Evolutionary conservation across 2,797 vertebrate genomes (phyloP), one percentile per base, ranked within the genome.

Genomic region (Trachurus trachurus): DNA sequence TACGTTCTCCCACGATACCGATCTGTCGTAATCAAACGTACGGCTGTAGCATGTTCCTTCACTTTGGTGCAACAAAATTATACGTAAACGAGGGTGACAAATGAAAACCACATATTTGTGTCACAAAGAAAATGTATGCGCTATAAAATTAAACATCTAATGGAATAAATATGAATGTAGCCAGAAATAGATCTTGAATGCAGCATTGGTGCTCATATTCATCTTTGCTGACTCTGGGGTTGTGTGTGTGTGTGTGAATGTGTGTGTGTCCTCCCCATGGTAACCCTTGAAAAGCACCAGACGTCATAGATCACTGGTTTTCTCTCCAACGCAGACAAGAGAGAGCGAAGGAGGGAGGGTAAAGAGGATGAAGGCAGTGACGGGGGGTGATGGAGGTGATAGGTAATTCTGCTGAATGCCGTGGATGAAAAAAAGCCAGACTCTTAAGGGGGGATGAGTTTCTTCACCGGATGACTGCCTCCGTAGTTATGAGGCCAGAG

Each of bases 241-340:
- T 67, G 49, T 76, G 71, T 64, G 58, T 50, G 21, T 52, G 49
- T 62, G 56, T 31, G 47, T 54, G 17, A 15, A 40, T 4, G 4
- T 40, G 34, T 56, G 42, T 73, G 74, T 15, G 10, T 70, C 62
- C 39, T 81, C 64, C 76, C 79, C 63, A 68, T 75, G 67, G 86
- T 81, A 89, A 90, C 83, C 73, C 80, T 78, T 82, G 64, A 88
- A 77, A 74, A 90, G 67, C 67, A 68, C 50, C 71, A 87, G 81
- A 81, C 44, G 60, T 89, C 84, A 88, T 64, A 91, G 82, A 84
- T 85, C 74, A 85, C 71, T 66, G 86, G 52, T 69, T 89, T 80
- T 78, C 80, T 68, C 82, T 72, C 69, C 34, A 37, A 26, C 10
- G 4, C 58, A 80, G 78, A 87, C 63, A 44, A 70, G 62, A 61